Conservation (phyloP, 1,140 invertebrate species). For the Leptinotarsa defecta region DNA sequence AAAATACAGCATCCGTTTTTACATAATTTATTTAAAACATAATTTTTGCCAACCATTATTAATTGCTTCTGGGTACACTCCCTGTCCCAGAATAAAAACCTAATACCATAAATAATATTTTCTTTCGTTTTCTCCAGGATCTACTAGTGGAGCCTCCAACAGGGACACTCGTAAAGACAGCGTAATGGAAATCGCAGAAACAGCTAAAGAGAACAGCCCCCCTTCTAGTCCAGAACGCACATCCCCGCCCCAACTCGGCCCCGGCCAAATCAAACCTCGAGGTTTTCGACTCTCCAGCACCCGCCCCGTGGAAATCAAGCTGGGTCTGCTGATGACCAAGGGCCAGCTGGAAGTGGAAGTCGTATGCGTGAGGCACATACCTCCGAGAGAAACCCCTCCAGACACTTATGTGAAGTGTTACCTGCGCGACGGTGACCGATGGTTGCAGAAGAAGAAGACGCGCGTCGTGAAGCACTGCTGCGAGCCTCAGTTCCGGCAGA, state of each 20-base stretch:
- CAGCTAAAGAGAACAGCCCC: slow-evolving; percentile 56
- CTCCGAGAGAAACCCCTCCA: slow-evolving; percentile 60
- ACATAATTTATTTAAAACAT: no score
- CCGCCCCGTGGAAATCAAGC: slow-evolving; percentile 78
- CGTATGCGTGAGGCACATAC: slow-evolving; percentile 59
- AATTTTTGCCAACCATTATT: no score
- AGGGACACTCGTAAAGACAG: slow-evolving; percentile 49
- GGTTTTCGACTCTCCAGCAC: slow-evolving; percentile 70
- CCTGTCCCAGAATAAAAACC: no score
- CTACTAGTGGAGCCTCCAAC: slow-evolving; percentile 40
- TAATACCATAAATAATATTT: no score
- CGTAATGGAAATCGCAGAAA: slow-evolving; percentile 51
- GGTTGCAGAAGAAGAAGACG: slow-evolving; percentile 90
- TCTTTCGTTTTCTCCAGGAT: slow-evolving; percentile 28
- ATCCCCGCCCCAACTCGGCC: slow-evolving; percentile 64
- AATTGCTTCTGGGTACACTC: no score
- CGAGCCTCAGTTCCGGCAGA: slow-evolving; percentile 85
- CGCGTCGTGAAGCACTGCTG: slow-evolving; percentile 72
- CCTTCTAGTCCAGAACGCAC: slow-evolving; percentile 57
- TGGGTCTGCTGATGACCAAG: slow-evolving; percentile 88
- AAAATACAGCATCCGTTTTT: no score
- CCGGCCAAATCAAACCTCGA: slow-evolving; percentile 77
- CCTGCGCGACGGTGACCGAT: slow-evolving; percentile 82
- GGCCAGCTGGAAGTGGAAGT: slow-evolving; percentile 91
- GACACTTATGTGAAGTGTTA: slow-evolving; percentile 96